These are phyloP conservation scores for Halisarca cf. caerulea DNA, from an alignment of 37 sponge, comb jelly and placozoan genomes.

Conservation along the genomic window DNA sequence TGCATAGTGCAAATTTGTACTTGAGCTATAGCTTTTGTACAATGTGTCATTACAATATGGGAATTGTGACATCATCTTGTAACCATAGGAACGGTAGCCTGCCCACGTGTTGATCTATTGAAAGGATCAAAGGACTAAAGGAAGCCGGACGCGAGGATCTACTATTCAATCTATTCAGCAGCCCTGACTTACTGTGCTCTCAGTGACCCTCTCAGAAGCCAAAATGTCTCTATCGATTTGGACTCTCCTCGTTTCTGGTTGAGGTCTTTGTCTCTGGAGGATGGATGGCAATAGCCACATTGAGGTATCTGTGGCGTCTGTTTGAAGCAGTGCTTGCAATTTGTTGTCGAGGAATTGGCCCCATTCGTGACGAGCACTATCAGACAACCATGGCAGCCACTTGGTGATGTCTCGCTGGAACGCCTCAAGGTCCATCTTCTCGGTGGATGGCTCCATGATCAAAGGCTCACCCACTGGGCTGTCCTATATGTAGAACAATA, in stretches of 20 bases:
- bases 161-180: too few relatives aligned
- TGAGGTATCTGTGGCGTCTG: not conserved
- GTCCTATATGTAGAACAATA: too few relatives aligned
- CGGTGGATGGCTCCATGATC: not conserved
- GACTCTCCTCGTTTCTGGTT: too few relatives aligned
- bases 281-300: too few relatives aligned
- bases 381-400: constrained; percentile 25
- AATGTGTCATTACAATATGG: too few relatives aligned
- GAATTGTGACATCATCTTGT: too few relatives aligned
- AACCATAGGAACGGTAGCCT: too few relatives aligned
- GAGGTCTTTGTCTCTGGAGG: too few relatives aligned
- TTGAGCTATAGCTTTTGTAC: not conserved
- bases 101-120: too few relatives aligned
- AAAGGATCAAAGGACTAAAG: too few relatives aligned
- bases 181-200: constrained; percentile 9
- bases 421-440: not conserved
- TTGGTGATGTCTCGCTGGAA: constrained; percentile 6
- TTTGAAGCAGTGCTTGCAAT: not conserved
- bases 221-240: not conserved
- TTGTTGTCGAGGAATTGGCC: not conserved
- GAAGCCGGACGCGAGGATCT: too few relatives aligned
- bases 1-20: not conserved
- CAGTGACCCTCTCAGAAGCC: constrained; percentile 5
- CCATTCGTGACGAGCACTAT: constrained; percentile 1
- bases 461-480: not conserved